Base-by-base conservation (phyloP, 2,113 vertebrate genomes). In the Siphamia tubifer region DNA sequence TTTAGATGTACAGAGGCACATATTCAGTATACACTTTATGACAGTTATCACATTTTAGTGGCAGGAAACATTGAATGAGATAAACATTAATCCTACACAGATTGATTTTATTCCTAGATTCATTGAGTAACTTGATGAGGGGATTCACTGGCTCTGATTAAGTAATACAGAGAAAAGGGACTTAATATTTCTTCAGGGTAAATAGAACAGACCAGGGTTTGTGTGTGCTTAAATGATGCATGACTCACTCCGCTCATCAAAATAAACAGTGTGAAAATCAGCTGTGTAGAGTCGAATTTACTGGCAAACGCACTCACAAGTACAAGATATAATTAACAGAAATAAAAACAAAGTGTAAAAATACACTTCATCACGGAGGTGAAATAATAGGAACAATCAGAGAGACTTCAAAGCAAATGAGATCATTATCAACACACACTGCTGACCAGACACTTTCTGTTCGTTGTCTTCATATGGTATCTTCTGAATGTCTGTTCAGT, bases 381-480 rank as follows among this genome's bases (percentile, higher is more conserved):
- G n/a, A 47, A 34, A 16, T 16, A 31, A 62, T 48, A 48, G 13
- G 31, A 44, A 31, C 42, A 52, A 47, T 35, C 39, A 52, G 12
- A 73, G 19, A 71, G 21, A 81, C 66, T 81, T 73, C 73, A 89
- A 79, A 72, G 79, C 21, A 57, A 15, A 63, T 16, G 17, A 61
- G 62, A 52, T 82, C 55, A 82, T 79, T 76, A 82, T 57, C 77
- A 32, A 25, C 17, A 31, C 36, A 56, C 66, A 58, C 40, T 62
- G 68, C 23, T 61, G 42, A 63, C 74, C 68, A 48, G 73, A 49
- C 36, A 47, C 11, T 6, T 0, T 57, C 64, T 35, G 28, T 24
- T 19, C 10, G 54, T 55, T n/a, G 45, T 36, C 2, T 51, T 74
- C 13, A 43, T 35, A 45, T n/a, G 6, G n/a, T n/a, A 67, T 55